These are phyloP conservation scores for Geotrupes spiniger DNA, from an alignment of 2,888 invertebrate genomes.

Conservation along the genomic window DNA sequence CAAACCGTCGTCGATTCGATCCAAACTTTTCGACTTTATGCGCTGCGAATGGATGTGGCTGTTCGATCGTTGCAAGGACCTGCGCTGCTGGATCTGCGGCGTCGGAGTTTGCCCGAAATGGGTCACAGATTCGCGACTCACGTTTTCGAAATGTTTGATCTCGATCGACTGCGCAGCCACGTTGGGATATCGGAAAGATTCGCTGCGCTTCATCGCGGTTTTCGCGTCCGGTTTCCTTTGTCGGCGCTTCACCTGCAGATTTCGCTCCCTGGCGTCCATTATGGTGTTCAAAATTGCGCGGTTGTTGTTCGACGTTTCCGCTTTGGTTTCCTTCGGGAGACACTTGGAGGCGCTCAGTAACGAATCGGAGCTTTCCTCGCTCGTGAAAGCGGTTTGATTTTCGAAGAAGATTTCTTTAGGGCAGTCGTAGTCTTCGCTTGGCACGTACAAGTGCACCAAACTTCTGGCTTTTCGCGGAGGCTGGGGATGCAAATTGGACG, in stretches of 20 bases:
- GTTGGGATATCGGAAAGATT: slow-evolving; percentile 32
- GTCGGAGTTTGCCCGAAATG: not conserved
- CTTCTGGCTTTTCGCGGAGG: slow-evolving; percentile 76
- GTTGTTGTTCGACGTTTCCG: slow-evolving; percentile 39
- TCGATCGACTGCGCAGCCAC: slow-evolving; percentile 20
- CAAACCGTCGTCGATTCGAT: slow-evolving; percentile 70
- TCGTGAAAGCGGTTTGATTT: slow-evolving; percentile 60
- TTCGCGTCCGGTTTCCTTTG: slow-evolving; percentile 31
- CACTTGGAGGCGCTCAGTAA: slow-evolving; percentile 62
- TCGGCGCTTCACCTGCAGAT: slow-evolving; percentile 38
- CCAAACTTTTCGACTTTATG: slow-evolving; percentile 66
- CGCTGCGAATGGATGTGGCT: slow-evolving; percentile 13
- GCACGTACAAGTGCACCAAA: slow-evolving; percentile 65
- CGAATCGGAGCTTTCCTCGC: slow-evolving; percentile 70
- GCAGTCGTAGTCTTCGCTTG: slow-evolving; percentile 56
- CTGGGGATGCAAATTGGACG: slow-evolving; percentile 74
- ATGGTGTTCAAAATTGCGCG: slow-evolving; percentile 59
- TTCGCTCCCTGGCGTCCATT: slow-evolving; percentile 55
- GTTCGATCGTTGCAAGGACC: slow-evolving; percentile 12
- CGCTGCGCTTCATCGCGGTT: slow-evolving; percentile 11
- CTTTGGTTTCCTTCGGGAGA: slow-evolving; percentile 27
- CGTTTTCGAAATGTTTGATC: not conserved
- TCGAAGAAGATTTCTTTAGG: slow-evolving; percentile 56
- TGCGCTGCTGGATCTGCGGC: not conserved
- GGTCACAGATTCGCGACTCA: not conserved